Base-by-base conservation (phyloP, 2,113 vertebrate genomes). In the Copsychus sechellarum region DNA sequence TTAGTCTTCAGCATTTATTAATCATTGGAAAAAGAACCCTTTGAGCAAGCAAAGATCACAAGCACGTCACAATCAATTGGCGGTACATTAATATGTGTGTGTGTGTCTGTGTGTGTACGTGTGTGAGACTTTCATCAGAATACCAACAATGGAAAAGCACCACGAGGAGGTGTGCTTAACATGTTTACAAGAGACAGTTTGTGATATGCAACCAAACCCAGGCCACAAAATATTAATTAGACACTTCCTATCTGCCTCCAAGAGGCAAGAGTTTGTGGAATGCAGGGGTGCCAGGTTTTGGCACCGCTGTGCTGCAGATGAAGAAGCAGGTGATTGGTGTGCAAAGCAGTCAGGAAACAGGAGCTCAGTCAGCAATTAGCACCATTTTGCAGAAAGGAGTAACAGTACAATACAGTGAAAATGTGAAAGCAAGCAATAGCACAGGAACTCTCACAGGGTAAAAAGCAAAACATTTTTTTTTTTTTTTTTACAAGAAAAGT, bases 11-110 rank as follows among this genome's bases (percentile, higher is more conserved):
- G 97, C 97, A 98, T 99, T 99, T 99, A 99, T 99, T 99, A 97
- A 97, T 98, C 97, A 98, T 98, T 98, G 98, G 91, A 87, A 95
- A 96, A 61, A 95, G 69, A 74, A n/a, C 91, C 91, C 96, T 98
- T 98, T 96, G 97, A 99, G 98, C 99, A 99, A 99, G 99, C 99
- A 99, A 98, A 98, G 98, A 98, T 98, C 98, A 99, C 98, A 99
- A 99, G 97, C 98, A 99, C 98, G 94, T 99, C 98, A 99, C 99
- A 99, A 98, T 98, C 98, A 98, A 98, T 97, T 98, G 97, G 98
- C 98, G 97, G 98, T 97, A 99, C 98, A 99, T 97, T 97, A 98
- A 98, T 24, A 15, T 54, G 24, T 76, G 76, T 67, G 76, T 82
- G 78, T 83, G 69, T 51, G 15, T 60, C 13, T 97, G 50, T 92